A percentile compares a stretch with the other conserved stretches of the same genome.
phyloP scores from a whole-genome alignment of 2,888 invertebrate genomes.

The Sphinx pinastri region DNA sequence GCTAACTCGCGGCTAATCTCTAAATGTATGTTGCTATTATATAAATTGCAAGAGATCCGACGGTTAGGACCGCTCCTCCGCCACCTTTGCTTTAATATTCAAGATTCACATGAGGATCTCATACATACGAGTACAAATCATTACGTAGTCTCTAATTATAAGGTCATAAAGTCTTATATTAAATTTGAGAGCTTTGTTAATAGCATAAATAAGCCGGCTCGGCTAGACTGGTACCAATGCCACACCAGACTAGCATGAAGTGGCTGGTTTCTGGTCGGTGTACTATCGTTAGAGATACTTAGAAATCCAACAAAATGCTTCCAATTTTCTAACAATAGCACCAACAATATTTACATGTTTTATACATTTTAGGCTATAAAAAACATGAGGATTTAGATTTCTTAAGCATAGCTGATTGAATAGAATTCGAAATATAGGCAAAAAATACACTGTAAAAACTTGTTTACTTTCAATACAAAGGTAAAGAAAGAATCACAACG shows the following conservation, averaged over 20 bases:
- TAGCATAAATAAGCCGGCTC: not conserved
- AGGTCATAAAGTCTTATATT: too few species aligned
- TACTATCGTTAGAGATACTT: too few species aligned
- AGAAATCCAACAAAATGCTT: too few species aligned
- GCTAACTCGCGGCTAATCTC: slow-evolving; percentile 33
- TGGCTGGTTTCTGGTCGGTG: too few species aligned
- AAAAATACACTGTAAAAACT: not conserved
- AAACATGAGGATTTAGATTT: not conserved
- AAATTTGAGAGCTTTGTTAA: too few species aligned
- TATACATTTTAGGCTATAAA: too few species aligned
- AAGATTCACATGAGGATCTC: slow-evolving; percentile 16
- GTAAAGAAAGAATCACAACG: not conserved
- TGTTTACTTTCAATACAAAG: not conserved
- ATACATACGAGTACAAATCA: not conserved
- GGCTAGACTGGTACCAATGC: too few species aligned
- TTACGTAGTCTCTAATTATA: not conserved
- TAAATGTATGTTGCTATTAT: slow-evolving; percentile 36
- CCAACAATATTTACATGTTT: too few species aligned
- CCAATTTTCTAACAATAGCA: too few species aligned
- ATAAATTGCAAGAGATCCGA: slow-evolving; percentile 34
- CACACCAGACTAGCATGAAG: too few species aligned
- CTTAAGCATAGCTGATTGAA: not conserved
- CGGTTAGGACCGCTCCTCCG: slow-evolving; percentile 2
- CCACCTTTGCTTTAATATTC: slow-evolving; percentile 33
- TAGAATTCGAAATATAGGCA: not conserved